Conservation (phyloP, 2,113 vertebrate genomes). For the Onychostruthus taczanowskii region DNA sequence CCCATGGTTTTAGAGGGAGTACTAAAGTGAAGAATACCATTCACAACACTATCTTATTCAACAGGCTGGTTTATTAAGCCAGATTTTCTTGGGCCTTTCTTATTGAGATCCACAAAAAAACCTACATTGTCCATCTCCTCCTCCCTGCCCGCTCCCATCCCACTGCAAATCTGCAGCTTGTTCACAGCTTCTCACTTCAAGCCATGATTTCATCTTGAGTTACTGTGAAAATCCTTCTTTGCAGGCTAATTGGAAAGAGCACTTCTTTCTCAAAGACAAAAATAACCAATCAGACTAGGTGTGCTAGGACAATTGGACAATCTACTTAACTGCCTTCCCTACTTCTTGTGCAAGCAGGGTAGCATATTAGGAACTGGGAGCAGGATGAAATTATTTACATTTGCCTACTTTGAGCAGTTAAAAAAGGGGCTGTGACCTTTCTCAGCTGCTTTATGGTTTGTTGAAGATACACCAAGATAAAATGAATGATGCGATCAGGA, state of each 20-base stretch:
- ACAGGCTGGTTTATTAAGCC: background rate
- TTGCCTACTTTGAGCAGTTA: background rate
- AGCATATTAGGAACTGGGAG: background rate
- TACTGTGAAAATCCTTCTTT: conserved; percentile 26
- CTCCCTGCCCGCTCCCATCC: background rate
- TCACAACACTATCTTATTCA: background rate
- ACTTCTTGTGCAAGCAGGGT: background rate
- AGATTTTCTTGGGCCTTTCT: background rate
- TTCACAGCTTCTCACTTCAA: conserved; percentile 14
- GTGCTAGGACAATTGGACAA: background rate
- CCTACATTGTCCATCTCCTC: background rate
- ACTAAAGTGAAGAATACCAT: background rate
- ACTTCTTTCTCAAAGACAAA: background rate
- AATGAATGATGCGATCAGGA: background rate
- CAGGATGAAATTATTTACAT: background rate
- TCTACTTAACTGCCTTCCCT: background rate
- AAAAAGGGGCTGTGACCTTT: background rate
- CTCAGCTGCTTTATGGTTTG: background rate
- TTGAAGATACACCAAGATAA: background rate
- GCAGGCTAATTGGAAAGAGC: background rate
- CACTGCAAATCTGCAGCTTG: background rate
- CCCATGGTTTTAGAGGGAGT: background rate
- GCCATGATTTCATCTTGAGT: background rate
- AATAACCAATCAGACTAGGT: background rate
- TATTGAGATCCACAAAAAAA: background rate